Conservation (phyloP, 2,113 vertebrate species). For the Cebus imitator region DNA sequence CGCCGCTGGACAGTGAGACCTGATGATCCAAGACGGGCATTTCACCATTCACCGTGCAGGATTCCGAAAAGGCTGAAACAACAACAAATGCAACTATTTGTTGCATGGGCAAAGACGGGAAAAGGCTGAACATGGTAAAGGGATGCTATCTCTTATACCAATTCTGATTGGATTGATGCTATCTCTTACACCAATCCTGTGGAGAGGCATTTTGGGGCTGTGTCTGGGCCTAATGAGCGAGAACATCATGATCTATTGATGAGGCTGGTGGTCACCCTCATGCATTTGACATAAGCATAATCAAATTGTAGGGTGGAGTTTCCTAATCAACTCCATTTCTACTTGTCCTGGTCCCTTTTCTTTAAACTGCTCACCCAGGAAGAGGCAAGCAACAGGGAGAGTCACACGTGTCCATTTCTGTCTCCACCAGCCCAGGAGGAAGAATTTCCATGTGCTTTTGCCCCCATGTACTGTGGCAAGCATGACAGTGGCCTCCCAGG, state of each 20-base stretch:
- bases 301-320: not conserved
- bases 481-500: not conserved
- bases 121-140: not conserved
- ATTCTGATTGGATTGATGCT: not conserved
- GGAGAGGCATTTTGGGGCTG: not conserved
- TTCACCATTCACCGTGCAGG: not conserved
- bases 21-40: not conserved
- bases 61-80: not conserved
- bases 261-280: not conserved
- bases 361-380: not conserved
- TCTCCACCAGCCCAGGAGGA: not conserved
- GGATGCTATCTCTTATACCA: not conserved
- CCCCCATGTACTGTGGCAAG: not conserved
- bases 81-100: not conserved
- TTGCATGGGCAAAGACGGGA: too few species aligned
- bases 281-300: not conserved
- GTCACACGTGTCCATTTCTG: not conserved
- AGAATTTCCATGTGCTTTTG: not conserved
- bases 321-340: not conserved
- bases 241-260: not conserved
- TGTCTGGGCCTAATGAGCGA: not conserved
- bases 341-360: not conserved
- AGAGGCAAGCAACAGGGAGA: not conserved
- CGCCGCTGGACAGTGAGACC: not conserved
- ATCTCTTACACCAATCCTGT: not conserved